These are phyloP conservation scores for Tragelaphus imberbis DNA, from an alignment of 2,113 vertebrate genomes.

Conservation along the genomic window DNA sequence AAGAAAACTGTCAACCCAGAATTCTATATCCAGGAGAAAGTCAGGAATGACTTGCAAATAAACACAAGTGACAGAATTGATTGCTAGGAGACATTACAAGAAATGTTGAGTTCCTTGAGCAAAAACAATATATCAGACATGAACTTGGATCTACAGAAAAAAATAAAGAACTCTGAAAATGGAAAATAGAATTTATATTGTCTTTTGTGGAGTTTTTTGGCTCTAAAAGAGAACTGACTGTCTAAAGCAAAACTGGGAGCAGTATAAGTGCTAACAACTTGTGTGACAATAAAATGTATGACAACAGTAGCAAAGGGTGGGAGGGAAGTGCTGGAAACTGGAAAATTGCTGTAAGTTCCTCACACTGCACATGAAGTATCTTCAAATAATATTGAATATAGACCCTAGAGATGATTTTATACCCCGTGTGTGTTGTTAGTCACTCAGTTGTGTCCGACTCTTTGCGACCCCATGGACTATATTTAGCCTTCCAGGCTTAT, in stretches of 20 bases:
- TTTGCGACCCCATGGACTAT: neutral
- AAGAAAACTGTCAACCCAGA: neutral
- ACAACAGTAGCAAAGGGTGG: neutral
- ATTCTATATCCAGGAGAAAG: neutral
- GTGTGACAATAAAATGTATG: neutral
- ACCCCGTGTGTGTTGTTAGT: neutral
- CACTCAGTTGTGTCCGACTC: neutral
- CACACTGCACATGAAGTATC: neutral
- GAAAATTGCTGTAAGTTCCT: neutral
- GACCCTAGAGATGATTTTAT: neutral
- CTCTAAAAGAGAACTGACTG: neutral
- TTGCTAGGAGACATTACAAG: neutral
- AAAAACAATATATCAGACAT: neutral
- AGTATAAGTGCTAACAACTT: neutral
- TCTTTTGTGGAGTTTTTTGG: neutral
- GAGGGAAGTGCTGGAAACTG: neutral
- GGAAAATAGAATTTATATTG: neutral
- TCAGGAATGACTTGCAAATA: neutral
- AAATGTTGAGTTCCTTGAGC: neutral
- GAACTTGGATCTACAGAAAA: neutral
- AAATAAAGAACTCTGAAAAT: neutral
- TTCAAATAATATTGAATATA: neutral
- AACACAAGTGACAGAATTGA: neutral
- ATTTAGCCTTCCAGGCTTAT: neutral
- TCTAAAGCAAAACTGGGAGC: neutral